These are phyloP conservation scores for Salmo trutta DNA, from an alignment of 2,797 vertebrate genomes.

Conservation along the genomic window DNA sequence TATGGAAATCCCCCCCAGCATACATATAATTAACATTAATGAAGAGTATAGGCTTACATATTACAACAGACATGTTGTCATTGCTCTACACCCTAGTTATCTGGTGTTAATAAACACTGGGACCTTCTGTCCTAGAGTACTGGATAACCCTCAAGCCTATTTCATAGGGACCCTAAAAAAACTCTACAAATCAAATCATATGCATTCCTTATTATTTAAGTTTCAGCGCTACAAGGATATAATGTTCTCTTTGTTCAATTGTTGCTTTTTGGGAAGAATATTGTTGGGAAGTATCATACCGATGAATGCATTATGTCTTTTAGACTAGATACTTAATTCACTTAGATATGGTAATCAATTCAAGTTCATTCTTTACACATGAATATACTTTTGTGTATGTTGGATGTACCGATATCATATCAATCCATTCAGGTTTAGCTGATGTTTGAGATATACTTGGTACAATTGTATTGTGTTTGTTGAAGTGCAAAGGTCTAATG, in stretches of 20 bases:
- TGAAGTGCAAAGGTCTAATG: background rate
- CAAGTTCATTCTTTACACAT: background rate
- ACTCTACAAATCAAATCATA: background rate
- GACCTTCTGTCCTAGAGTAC: constrained; percentile 18
- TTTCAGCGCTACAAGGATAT: background rate
- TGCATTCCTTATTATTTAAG: background rate
- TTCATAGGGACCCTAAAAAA: background rate
- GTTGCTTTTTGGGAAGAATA: background rate
- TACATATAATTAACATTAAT: constrained; percentile 26
- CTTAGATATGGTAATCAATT: background rate
- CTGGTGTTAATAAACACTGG: constrained; percentile 19
- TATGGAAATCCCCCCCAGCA: background rate
- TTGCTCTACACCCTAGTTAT: constrained; percentile 31
- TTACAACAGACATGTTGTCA: constrained; percentile 49
- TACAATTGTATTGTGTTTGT: background rate
- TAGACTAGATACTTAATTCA: no score
- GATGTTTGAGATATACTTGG: background rate
- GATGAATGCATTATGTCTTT: no score
- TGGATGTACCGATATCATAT: background rate
- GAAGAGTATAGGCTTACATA: constrained; percentile 56
- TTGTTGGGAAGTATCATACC: no score
- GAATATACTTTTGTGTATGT: background rate
- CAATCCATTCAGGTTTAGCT: background rate
- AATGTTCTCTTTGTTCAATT: background rate
- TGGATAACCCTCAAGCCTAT: constrained; percentile 25